These are phyloP conservation scores for Petrosia ficiformis DNA, from an alignment of 37 sponge, comb jelly and placozoan genomes.

Conservation along the genomic window DNA sequence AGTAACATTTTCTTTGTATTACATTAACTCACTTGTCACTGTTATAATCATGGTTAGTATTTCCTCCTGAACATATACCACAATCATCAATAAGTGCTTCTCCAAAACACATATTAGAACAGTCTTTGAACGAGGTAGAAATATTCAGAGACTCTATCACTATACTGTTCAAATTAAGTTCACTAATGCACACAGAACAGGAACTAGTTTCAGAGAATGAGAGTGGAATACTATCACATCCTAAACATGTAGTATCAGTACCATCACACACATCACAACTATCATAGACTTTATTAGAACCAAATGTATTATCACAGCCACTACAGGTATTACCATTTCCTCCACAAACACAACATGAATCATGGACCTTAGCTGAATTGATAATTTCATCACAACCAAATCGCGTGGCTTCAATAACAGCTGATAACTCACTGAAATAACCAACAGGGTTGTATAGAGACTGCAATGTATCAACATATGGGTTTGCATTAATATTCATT, in stretches of 20 bases:
- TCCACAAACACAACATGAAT: constrained; percentile 87
- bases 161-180: constrained; percentile 1
- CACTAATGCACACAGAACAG: constrained; percentile 53
- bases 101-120: constrained; percentile 67
- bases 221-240: constrained; percentile 86
- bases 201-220: constrained; percentile 15
- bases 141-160: neutral
- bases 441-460: constrained; percentile 51
- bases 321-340: constrained; percentile 58
- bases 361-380: constrained; percentile 54
- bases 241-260: constrained; percentile 34
- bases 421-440: constrained; percentile 48
- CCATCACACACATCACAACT: constrained; percentile 59
- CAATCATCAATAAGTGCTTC: constrained; percentile 62
- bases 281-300: constrained; percentile 31
- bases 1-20: too few species aligned
- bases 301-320: constrained; percentile 57
- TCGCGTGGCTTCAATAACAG: constrained; percentile 37
- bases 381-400: constrained; percentile 69
- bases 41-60: constrained; percentile 47
- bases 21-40: constrained; percentile 49
- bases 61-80: constrained; percentile 59
- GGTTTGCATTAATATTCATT: constrained; percentile 68
- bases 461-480: constrained; percentile 42
- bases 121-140: constrained; percentile 46